A percentile compares a stretch with the other conserved stretches of the same genome.
Evolutionary conservation across 2,888 invertebrate genomes (phyloP).

Genomic region (Platypus cylindrus): DNA sequence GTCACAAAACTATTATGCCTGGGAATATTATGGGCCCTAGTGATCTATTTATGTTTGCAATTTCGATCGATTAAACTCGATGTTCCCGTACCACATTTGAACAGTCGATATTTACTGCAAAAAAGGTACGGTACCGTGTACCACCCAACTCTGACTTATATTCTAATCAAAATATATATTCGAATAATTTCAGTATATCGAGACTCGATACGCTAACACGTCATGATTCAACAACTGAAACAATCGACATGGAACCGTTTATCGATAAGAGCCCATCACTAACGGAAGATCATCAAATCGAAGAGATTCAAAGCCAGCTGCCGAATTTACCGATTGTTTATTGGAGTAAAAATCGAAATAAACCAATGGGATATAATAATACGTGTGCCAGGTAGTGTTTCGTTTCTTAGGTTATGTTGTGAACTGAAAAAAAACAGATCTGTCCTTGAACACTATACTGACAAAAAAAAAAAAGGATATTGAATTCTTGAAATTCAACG

Average conservation of each 20-base stretch:
- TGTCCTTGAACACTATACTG: no score
- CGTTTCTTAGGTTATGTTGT: no score
- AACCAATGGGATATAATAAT: slow-evolving; percentile 53
- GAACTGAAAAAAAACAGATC: no score
- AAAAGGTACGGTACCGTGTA: slow-evolving; percentile 26
- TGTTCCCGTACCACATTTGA: slow-evolving; percentile 31
- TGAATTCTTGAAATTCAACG: no score
- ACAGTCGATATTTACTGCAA: slow-evolving; percentile 41
- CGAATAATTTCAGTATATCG: slow-evolving; percentile 1
- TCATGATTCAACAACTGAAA: slow-evolving; percentile 34
- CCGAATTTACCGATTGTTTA: slow-evolving; percentile 77
- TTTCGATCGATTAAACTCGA: slow-evolving; percentile 31
- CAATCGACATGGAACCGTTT: slow-evolving; percentile 42
- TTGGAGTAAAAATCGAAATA: slow-evolving; percentile 73
- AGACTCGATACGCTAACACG: slow-evolving; percentile 30
- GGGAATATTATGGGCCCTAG: slow-evolving; percentile 36
- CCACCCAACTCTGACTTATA: background rate
- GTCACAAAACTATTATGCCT: slow-evolving; percentile 36
- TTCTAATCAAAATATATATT: background rate
- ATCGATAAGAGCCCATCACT: slow-evolving; percentile 47
- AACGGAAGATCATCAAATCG: slow-evolving; percentile 61
- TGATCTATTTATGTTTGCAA: slow-evolving; percentile 37
- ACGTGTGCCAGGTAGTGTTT: slow-evolving; percentile 49
- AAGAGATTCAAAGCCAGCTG: slow-evolving; percentile 64
- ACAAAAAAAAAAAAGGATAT: no score